Evolutionary conservation across 2,797 vertebrate species (phyloP).

Genomic region (Anguilla megastoma): DNA sequence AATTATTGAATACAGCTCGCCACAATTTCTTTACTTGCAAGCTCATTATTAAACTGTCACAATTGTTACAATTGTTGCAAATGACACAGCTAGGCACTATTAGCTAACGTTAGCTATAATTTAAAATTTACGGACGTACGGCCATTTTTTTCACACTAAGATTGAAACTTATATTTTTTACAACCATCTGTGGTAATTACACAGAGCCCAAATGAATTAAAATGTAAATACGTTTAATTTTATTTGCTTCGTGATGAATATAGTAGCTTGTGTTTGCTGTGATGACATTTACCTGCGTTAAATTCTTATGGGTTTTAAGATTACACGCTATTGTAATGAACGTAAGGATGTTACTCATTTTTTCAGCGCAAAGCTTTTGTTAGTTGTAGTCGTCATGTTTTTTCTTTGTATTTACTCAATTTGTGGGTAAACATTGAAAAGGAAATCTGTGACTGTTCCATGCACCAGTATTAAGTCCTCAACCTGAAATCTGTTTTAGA

Average conservation of each 20-base stretch:
- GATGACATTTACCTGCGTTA: neutral
- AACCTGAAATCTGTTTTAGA: neutral
- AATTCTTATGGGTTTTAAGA: no score
- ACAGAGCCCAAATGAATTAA: neutral
- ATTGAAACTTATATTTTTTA: neutral
- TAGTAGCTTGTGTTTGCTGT: neutral
- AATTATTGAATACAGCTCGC: neutral
- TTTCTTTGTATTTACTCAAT: neutral
- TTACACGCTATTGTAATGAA: no score
- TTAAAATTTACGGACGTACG: neutral
- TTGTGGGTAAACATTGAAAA: neutral
- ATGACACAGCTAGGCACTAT: neutral
- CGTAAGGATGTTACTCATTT: neutral
- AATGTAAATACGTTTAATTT: neutral
- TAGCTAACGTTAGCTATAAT: neutral
- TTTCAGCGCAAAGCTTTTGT: neutral
- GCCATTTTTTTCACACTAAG: neutral
- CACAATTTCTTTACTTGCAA: neutral
- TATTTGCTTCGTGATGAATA: neutral
- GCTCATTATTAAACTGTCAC: neutral
- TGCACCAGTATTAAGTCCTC: neutral
- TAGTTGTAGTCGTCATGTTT: neutral
- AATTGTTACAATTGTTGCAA: neutral
- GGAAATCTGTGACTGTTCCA: neutral
- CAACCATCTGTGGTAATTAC: neutral